Percentiles rank a stretch among this genome's conserved stretches.
phyloP scores from a whole-genome alignment of 2,113 vertebrate species.

The Urocolius indicus region DNA sequence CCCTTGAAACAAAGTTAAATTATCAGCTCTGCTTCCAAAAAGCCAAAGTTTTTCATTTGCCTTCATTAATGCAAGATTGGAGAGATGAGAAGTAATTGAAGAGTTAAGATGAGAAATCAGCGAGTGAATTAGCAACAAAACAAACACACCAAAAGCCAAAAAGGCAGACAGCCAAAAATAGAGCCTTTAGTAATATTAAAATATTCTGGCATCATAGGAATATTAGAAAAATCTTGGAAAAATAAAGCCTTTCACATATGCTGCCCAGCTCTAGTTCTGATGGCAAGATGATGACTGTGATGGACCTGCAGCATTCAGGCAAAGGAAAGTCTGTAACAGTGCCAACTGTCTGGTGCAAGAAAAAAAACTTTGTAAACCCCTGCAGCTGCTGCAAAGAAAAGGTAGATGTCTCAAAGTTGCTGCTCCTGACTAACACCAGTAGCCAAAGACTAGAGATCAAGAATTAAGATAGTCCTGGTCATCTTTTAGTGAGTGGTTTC shows the following conservation, averaged over 20 bases:
- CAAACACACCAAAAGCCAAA: background rate
- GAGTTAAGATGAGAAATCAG: background rate
- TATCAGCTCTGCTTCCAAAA: background rate
- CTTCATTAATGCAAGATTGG: background rate
- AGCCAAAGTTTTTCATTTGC: background rate
- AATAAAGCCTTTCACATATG: background rate
- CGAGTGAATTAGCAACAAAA: background rate
- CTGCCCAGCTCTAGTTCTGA: background rate
- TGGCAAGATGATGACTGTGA: background rate
- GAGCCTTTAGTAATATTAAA: background rate
- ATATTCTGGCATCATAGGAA: background rate
- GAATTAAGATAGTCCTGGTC: background rate
- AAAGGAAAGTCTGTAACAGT: background rate
- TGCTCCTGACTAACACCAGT: background rate
- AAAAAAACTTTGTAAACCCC: background rate
- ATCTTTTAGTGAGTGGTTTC: background rate
- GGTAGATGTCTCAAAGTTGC: background rate
- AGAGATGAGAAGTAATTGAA: background rate
- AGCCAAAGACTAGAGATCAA: background rate
- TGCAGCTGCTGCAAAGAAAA: background rate
- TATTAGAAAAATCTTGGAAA: background rate
- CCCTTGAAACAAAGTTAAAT: background rate
- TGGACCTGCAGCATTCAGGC: background rate
- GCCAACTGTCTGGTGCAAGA: background rate
- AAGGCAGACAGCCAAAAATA: background rate